Evolutionary conservation across 2,888 invertebrate genomes (phyloP), one percentile per base, ranked within the genome.

Genomic region (Octonoba sinensis): DNA sequence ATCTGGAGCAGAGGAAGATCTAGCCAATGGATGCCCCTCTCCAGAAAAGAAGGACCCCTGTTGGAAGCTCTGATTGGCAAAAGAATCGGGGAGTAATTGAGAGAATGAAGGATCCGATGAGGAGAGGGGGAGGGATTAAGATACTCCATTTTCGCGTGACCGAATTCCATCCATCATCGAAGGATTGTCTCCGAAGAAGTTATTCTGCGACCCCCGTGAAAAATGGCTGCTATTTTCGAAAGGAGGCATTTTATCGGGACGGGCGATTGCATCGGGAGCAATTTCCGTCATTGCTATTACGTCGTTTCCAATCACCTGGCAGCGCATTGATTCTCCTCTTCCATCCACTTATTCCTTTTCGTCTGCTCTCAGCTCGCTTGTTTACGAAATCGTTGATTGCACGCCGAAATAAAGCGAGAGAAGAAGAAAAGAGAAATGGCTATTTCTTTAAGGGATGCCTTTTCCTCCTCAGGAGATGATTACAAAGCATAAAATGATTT

Each of bases 241-340:
- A 27, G 66, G 54, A 71, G 70, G 70, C 18, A 46, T 27, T 59
- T 59, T 59, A 59, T 20, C 59, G n/a, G 44, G 16, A 36, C 36
- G 12, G 46, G 69, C 56, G 69, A 56, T 62, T 62, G 64, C 64
- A n/a, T 70, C 70, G 20, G n/a, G 46, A 36, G 72, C 71, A 79
- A 79, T 79, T 72, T 66, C 78, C 47, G 75, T 75, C 67, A 66
- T 75, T 49, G 75, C 75, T 60, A 79, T 79, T 79, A 76, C 69
- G 69, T 51, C 60, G 60, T 76, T 69, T 59, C 59, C 57, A 22
- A 57, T 67, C 74, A 69, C 60, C 60, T 69, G 60, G 56, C 56
- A 36, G 67, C 44, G 54, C 73, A 64, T 56, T 56, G 73, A 65
- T 73, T 65, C 65, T 18, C 64, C n/a, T 24, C 49, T 13, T 49